Evolutionary conservation across 2,888 invertebrate genomes (phyloP).

Genomic region (Ophion ventricosus): DNA sequence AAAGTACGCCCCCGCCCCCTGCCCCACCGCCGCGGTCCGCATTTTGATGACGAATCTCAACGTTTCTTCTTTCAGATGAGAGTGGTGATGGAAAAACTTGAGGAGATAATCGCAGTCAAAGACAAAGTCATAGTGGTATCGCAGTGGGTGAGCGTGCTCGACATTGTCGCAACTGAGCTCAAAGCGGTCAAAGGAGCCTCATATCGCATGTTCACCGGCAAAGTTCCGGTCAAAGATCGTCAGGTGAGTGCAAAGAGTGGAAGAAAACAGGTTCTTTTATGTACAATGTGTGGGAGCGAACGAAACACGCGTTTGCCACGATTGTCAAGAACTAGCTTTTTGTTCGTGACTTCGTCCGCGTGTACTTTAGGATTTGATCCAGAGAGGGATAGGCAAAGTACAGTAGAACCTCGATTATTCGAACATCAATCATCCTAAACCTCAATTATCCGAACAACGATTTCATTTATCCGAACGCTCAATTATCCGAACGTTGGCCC

Average conservation of each 20-base stretch:
- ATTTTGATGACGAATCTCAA: neutral
- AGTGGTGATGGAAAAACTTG: conserved; percentile 86
- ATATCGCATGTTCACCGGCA: conserved; percentile 87
- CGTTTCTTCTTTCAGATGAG: conserved; percentile 78
- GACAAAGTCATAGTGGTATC: conserved; percentile 95
- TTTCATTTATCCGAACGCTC: too few relatives aligned
- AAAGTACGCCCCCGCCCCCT: conserved; percentile 82
- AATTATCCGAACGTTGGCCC: too few relatives aligned
- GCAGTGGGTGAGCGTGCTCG: conserved; percentile 94
- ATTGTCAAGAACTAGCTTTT: too few relatives aligned
- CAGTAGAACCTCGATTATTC: too few relatives aligned
- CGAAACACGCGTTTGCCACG: neutral
- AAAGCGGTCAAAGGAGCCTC: conserved; percentile 85
- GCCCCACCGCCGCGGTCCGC: neutral
- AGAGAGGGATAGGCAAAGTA: too few relatives aligned
- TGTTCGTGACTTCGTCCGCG: too few relatives aligned
- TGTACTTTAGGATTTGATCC: too few relatives aligned
- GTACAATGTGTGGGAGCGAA: neutral
- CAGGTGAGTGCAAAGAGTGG: conserved; percentile 76
- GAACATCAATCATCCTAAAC: too few relatives aligned
- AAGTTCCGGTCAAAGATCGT: conserved; percentile 89
- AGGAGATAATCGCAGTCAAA: conserved; percentile 82
- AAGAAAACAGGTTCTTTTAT: conserved; percentile 31
- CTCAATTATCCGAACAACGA: too few relatives aligned
- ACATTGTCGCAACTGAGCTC: conserved; percentile 89